Base-by-base conservation (phyloP, 2,113 vertebrate genomes). In the Strix aluco region DNA sequence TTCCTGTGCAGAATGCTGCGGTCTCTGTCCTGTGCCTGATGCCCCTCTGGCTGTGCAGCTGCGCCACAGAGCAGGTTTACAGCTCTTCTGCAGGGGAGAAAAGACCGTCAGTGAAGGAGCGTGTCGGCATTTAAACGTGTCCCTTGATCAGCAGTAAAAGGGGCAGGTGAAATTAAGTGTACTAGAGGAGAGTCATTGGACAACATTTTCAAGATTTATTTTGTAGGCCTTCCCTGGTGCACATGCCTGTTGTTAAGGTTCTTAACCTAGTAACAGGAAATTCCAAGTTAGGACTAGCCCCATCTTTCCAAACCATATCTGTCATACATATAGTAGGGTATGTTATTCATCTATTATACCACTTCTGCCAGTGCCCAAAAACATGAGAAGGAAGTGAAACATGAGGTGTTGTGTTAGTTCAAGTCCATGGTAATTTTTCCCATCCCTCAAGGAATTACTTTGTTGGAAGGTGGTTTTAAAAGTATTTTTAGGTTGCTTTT, bases 231-330 rank as follows among this genome's bases (percentile, higher is more conserved):
- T 95, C 92, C 92, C 63, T 58, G 34, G 61, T 85, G 88, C 94
- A 44, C 73, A 8, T 96, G 88, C 88, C 94, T 83, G 63, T 94
- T 96, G 96, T 86, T 96, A 88, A 97, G 47, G 90, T 86, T 91
- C 96, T 98, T 85, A 96, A 97, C 86, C 69, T 92, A 87, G 65
- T 44, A 96, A 87, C 63, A 93, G 92, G 85, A 87, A 97, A 87
- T 93, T 96, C 91, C 82, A 72, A 86, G 83, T 96, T 97, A 80
- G 49, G 67, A 81, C 81, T 73, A 81, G 85, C 82, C 92, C 36
- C 34, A 34, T 92, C 87, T 97, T 97, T 95, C 84, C 95, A 96
- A 96, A 34, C 61, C 5, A 0, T 47, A 3, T 87, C 87, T 85
- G 32, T 84, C 75, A 19, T 16, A 3, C 22, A 2, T 21, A 15